Conservation (phyloP, 2,797 vertebrate species). For the Gobionotothen gibberifrons region DNA sequence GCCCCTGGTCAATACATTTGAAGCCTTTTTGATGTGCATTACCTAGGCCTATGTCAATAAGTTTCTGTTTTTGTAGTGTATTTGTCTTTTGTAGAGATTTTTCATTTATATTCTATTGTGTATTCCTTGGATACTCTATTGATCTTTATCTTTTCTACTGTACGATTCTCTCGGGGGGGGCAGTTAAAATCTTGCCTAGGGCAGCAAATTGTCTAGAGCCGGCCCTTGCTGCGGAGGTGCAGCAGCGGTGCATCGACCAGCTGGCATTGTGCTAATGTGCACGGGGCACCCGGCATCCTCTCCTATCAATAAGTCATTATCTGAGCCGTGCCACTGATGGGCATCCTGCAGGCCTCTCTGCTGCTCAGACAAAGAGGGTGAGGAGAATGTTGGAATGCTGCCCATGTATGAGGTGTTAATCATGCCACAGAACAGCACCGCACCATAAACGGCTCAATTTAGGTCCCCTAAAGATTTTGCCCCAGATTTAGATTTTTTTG, state of each 20-base stretch:
- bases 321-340: conserved; percentile 74
- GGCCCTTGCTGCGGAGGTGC: conserved; percentile 1
- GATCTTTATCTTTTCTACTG: no score
- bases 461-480: not conserved
- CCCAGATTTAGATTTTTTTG: not conserved
- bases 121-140: no score
- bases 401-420: conserved; percentile 51
- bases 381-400: conserved; percentile 51
- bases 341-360: conserved; percentile 79
- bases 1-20: no score
- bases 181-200: no score
- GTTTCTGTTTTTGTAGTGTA: no score
- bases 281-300: conserved; percentile 75
- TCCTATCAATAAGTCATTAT: conserved; percentile 91
- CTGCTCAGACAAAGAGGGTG: conserved; percentile 57
- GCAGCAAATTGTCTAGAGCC: no score
- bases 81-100: no score
- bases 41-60: no score
- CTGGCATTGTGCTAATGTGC: conserved; percentile 83
- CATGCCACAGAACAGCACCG: conserved; percentile 26
- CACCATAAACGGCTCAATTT: not conserved
- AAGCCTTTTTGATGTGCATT: no score
- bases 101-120: no score
- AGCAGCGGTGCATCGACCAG: conserved; percentile 68
- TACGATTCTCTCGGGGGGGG: no score